Base-by-base conservation (phyloP, 2,113 vertebrate genomes). In the Scophthalmus maximus region DNA sequence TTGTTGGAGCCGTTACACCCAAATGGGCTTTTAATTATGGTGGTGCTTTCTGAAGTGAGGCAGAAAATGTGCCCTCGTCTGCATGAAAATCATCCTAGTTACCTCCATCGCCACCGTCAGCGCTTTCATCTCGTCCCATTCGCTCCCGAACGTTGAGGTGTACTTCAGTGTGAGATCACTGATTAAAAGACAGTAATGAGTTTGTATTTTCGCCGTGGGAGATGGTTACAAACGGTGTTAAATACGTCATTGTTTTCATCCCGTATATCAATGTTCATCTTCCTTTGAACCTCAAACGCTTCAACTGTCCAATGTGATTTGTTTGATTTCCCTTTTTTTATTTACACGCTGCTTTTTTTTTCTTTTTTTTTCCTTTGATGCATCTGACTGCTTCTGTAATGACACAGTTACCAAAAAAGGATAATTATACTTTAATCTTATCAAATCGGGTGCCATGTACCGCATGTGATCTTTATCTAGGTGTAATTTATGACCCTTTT, bases 21-120 rank as follows among this genome's bases (percentile, higher is more conserved):
- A 89, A 90, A 89, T 86, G 85, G 88, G 88, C 90, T 87, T 91
- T 91, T 90, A 90, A 89, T 90, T 90, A 90, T 75, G 50, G 81
- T 68, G 44, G 61, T 50, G 66, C 80, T 79, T 69, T 88, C 84
- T 83, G 76, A 85, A 88, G 84, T 82, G 85, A 83, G 69, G 82
- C 90, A 84, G 85, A 84, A 87, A 87, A 88, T 89, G 76, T 83
- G 87, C 66, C 68, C 81, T 86, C 51, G 75, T 86, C 81, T 86
- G 84, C 85, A 88, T 85, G 81, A 90, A 89, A 83, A 22, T 52
- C 83, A 81, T 77, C 56, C 82, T 65, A 66, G 77, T 85, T 88
- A 78, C 76, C 61, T 73, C 68, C 82, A 55, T 52, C 20, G 58
- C 74, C 50, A 12, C 80, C 76, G 73, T 89, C 85, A 87, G 84